Base-by-base conservation (phyloP, 1,140 invertebrate genomes). In the Pissodes strobi region DNA sequence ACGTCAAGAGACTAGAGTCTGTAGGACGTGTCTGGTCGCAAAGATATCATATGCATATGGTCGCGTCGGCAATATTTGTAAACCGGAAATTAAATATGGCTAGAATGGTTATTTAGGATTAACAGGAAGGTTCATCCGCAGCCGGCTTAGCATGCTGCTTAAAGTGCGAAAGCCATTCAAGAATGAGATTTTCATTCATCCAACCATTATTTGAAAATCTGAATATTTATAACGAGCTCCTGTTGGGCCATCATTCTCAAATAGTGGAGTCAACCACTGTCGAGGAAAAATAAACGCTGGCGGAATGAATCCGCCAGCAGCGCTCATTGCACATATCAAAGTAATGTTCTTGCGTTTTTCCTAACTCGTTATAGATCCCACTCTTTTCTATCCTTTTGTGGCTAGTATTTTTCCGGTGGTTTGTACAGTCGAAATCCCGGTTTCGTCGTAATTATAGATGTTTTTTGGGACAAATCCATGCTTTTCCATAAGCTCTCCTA, bases 361-460 rank as follows among this genome's bases (percentile, higher is more conserved):
- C 53, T 58, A 38, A 23, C 48, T 53, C 13, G 61, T 64, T 10
- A 46, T 76, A 48, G 74, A 77, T 21, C 73, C 79, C 13, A 81
- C 69, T 70, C 78, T 73, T 65, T 76, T 80, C 17, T 61, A 64
- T 27, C 79, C 78, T 70, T 69, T 79, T 45, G 51, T 15, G 51
- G 75, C 76, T 48, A 80, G 67, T 34, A 83, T 69, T 67, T 78
- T 81, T 48, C 52, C 66, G 2, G 76, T 74, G 62, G 73, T 76
- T 63, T 80, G 77, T 9, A 82, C 79, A 6, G 76, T 82, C 0
- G 73, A 72, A 15, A 80, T 71, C 1, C 79, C 80, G 4, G 73
- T 80, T 65, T 80, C 79, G 70, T 80, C 79, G 6, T 77, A 72
- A 73, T 82, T 84, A 68, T 79, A 79, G n/a, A 64, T 58, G 21